Evolutionary conservation across 2,797 vertebrate species (phyloP), one percentile per base, ranked within the genome.

Genomic region (Tamandua tetradactyla): DNA sequence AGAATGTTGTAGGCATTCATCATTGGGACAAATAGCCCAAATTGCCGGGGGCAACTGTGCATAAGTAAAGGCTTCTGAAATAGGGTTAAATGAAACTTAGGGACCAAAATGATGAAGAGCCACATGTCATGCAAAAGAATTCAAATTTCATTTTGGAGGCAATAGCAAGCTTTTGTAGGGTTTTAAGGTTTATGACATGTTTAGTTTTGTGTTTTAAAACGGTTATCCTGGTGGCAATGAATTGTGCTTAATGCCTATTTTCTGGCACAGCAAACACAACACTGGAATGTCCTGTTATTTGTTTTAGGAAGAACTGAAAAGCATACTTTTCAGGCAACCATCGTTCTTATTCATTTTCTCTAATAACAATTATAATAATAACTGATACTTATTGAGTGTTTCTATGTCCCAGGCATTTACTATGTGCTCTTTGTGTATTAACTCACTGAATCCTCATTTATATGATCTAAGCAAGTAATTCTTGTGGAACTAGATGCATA

Each of bases 291-390:
- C 62, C 20, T 40, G 95, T 37, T 79, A 49, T 78, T 82, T 76
- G 20, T 55, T 78, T 84, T 49, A 59, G 78, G 61, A 84, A 96
- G 12, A 92, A 93, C 35, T 20, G 25, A 75, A 61, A 23, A 84
- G 35, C 8, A 59, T 75, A 85, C 55, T 47, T 61, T 72, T 64
- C 17, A 88, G 74, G 30, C 1, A 62, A 62, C 14, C 68, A 87
- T 78, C 55, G 27, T 89, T 83, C 59, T 94, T 78, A 87, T 1
- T 91, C 42, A 88, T 75, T 87, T 71, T 90, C 52, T 76, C 69
- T 91, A 92, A 83, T 64, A 69, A 57, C 35, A 71, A 71, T 11
- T 55, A 91, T 8, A 64, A 68, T 10, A 87, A 40, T 8, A 92
- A 40, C 4, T 62, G 42, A 14, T 59, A 62, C 15, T 72, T 75